Evolutionary conservation across 1,140 invertebrate genomes (phyloP).

Genomic region (Neodiprion pinetum): DNA sequence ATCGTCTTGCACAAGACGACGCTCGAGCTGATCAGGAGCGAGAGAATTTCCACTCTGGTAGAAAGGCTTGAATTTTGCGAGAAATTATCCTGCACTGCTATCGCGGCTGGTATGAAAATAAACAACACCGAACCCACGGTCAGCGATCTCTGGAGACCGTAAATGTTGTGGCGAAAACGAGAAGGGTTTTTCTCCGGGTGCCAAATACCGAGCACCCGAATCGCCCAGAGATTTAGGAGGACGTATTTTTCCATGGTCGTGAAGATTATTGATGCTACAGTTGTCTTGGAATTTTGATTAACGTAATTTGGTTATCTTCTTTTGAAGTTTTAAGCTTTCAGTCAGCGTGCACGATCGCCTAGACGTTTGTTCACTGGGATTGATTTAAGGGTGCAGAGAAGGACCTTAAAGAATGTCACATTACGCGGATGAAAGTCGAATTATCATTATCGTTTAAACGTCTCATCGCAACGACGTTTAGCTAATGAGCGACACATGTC

Average conservation of each 20-base stretch:
- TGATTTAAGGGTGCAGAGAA: too few species aligned
- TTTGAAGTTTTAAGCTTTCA: too few species aligned
- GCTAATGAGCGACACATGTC: too few species aligned
- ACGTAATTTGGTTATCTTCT: not conserved
- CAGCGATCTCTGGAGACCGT: not conserved
- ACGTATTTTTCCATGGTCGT: conserved; percentile 1
- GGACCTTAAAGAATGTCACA: too few species aligned
- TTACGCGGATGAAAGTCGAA: too few species aligned
- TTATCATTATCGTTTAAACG: too few species aligned
- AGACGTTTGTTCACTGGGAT: too few species aligned
- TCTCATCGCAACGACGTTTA: too few species aligned
- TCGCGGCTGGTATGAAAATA: not conserved
- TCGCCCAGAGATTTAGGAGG: not conserved
- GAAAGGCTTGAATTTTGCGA: not conserved
- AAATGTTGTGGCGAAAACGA: not conserved
- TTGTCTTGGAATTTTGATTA: not conserved
- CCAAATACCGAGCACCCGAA: not conserved
- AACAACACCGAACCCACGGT: not conserved
- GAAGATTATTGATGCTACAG: too few species aligned
- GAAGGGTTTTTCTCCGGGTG: not conserved
- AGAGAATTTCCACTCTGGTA: not conserved
- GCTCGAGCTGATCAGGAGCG: not conserved
- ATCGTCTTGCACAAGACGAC: not conserved
- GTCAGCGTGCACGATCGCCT: too few species aligned
- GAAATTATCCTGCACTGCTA: not conserved